phyloP scores from a whole-genome alignment of 2,888 invertebrate genomes.

The Xestobium rufovillosum region DNA sequence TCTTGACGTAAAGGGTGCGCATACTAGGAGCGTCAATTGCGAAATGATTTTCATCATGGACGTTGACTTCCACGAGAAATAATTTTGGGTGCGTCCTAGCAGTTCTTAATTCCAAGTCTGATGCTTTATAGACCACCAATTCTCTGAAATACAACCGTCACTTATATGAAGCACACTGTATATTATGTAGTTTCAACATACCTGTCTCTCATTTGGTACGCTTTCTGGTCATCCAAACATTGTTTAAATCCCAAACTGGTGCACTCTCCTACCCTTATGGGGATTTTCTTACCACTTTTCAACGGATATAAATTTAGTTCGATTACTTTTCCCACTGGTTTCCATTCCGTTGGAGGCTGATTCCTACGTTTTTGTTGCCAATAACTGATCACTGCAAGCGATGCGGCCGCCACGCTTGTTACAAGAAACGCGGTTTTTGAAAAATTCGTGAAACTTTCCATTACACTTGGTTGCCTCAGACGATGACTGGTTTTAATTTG shows the following conservation, averaged over 20 bases:
- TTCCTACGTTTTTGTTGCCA: constrained; percentile 30
- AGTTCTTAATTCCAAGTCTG: constrained; percentile 40
- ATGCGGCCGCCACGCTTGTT: too few species aligned
- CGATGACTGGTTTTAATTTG: too few species aligned
- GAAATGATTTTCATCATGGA: constrained; percentile 39
- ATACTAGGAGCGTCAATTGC: constrained; percentile 45
- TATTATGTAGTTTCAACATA: constrained; percentile 12
- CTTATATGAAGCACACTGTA: too few species aligned
- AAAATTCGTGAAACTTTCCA: too few species aligned
- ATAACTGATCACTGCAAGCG: constrained; percentile 21
- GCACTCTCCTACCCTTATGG: constrained; percentile 21
- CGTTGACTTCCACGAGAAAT: constrained; percentile 40
- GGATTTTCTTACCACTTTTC: constrained; percentile 26
- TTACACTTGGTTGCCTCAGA: too few species aligned
- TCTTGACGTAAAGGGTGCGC: constrained; percentile 40
- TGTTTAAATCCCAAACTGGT: constrained; percentile 27
- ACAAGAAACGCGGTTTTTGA: too few species aligned
- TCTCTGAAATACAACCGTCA: constrained; percentile 37
- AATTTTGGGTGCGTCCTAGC: constrained; percentile 44
- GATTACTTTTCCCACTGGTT: constrained; percentile 23
- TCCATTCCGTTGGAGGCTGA: constrained; percentile 23
- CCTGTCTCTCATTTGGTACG: constrained; percentile 25
- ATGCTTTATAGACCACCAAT: constrained; percentile 42
- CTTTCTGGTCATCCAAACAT: constrained; percentile 25
- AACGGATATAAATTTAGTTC: constrained; percentile 27